Percentiles rank a stretch among this genome's conserved stretches.
These are phyloP conservation scores for Gortyna flavago DNA, from an alignment of 2,888 invertebrate species.

Conservation along the genomic window DNA sequence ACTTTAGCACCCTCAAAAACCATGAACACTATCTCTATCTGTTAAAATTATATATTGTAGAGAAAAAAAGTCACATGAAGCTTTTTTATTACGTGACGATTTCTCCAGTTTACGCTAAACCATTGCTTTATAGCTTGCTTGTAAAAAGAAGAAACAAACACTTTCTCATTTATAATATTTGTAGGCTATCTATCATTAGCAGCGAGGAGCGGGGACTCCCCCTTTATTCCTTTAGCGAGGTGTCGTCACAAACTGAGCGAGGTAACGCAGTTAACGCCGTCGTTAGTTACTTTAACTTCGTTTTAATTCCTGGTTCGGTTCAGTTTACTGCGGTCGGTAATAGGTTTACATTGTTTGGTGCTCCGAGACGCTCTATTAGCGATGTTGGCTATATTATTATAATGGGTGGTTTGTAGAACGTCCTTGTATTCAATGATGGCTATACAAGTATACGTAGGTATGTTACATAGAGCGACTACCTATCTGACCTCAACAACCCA, in stretches of 20 bases:
- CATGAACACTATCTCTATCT: no score
- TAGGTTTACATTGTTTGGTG: constrained; percentile 54
- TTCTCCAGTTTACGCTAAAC: no score
- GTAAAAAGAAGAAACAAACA: neutral
- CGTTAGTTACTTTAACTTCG: constrained; percentile 57
- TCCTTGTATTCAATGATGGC: neutral
- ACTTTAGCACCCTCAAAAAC: no score
- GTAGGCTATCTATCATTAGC: neutral
- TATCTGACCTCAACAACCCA: no score
- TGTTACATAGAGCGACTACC: no score
- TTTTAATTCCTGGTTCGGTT: constrained; percentile 60
- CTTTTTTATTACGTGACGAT: no score
- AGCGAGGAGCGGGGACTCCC: neutral
- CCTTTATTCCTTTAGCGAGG: constrained; percentile 27
- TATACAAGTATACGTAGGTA: no score
- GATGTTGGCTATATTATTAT: neutral
- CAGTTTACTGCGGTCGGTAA: constrained; percentile 52
- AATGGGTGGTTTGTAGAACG: neutral
- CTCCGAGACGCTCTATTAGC: constrained; percentile 28
- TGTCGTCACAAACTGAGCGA: constrained; percentile 58
- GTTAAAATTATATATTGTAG: no score
- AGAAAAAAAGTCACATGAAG: no score
- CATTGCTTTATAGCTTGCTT: neutral
- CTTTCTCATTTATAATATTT: neutral
- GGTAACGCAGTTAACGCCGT: constrained; percentile 46